phyloP scores from a whole-genome alignment of 2,888 invertebrate species.

The Augiades crinisus region DNA sequence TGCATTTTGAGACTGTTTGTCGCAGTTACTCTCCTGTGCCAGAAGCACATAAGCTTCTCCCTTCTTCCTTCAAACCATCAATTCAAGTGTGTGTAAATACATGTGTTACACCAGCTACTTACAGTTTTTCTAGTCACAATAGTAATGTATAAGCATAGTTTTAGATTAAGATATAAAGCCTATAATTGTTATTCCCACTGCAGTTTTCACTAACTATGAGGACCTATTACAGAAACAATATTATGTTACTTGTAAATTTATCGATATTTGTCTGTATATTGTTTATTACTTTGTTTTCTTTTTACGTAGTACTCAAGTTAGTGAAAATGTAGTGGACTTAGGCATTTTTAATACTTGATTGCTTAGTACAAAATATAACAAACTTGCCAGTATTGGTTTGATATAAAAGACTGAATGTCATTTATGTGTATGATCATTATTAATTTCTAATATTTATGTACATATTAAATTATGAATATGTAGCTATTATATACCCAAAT shows the following conservation, averaged over 20 bases:
- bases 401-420: constrained; percentile 80
- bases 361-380: constrained; percentile 79
- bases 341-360: constrained; percentile 58
- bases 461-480: too few relatives aligned
- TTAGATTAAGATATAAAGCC: constrained; percentile 36
- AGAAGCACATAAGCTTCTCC: constrained; percentile 75
- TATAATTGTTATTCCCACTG: constrained; percentile 45
- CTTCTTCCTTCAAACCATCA: constrained; percentile 76
- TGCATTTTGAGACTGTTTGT: constrained; percentile 71
- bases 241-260: constrained; percentile 3
- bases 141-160: constrained; percentile 65
- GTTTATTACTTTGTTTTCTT: neutral
- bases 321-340: constrained; percentile 63
- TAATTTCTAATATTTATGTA: constrained; percentile 61
- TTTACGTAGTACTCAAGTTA: too few relatives aligned
- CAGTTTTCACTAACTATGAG: constrained; percentile 71
- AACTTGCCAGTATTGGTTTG: constrained; percentile 82
- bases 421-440: constrained; percentile 66
- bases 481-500: too few relatives aligned
- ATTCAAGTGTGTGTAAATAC: constrained; percentile 79
- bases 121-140: constrained; percentile 80
- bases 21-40: constrained; percentile 74
- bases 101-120: constrained; percentile 77
- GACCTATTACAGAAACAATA: constrained; percentile 29
- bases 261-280: neutral